Evolutionary conservation across 2,888 invertebrate species (phyloP), one percentile per base, ranked within the genome.

Genomic region (Aricia artaxerxes): DNA sequence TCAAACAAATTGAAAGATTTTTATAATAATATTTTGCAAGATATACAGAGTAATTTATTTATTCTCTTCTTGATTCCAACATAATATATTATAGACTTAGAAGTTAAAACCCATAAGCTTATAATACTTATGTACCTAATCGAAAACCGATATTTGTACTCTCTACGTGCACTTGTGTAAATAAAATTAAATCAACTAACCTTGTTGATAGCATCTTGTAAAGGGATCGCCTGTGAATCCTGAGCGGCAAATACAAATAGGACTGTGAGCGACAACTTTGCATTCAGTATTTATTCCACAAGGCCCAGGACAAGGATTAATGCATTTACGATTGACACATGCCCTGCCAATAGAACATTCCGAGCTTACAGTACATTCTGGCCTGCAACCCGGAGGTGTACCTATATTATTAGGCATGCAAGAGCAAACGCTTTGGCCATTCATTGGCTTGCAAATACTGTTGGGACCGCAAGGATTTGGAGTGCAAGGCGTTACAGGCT

Each of bases 401-500:
- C 97, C 97, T 49, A 96, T 91, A 85, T 96, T 97, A 82, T 95
- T 95, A 7, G 96, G 95, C 85, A 96, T 91, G 86, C 98, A 98
- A 38, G 97, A 96, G 87, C 98, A 98, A 9, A 96, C 96, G 6
- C 97, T 97, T 85, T 96, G 96, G 16, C 95, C 95, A 85, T 97
- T 97, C 44, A 95, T 92, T 85, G 96, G 96, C 44, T 96, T 95
- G 87, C 97, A 97, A 84, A 96, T 92, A 79, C 97, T 97, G 85
- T 97, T 97, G 53, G 97, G 95, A 78, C 97, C 97, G 87, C 97
- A 97, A 1, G 97, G 97, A 78, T 96, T 96, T 60, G 97, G 97
- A 79, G 94, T 88, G 85, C 97, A 97, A 0, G 97, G 97, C 82
- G 96, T 95, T 57, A 87, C 81, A 73, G 85, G 84, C 82, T 95